These are phyloP conservation scores for Habrosyne pyritoides DNA, from an alignment of 2,888 invertebrate species.

Conservation along the genomic window DNA sequence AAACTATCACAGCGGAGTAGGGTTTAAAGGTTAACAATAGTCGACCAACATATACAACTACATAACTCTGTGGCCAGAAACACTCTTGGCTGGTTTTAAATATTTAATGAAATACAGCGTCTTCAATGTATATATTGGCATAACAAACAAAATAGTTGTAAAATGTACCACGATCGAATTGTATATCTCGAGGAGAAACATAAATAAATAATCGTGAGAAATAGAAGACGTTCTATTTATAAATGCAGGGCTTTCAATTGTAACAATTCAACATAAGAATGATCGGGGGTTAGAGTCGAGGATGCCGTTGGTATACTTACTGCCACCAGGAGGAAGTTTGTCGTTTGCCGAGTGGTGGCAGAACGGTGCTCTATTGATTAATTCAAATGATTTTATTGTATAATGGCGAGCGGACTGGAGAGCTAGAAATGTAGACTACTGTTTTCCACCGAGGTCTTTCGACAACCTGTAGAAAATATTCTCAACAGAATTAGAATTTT, in stretches of 20 bases:
- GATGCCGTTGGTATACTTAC: constrained; percentile 23
- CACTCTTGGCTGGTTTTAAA: too few relatives aligned
- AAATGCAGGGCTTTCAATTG: constrained; percentile 30
- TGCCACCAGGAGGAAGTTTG: constrained; percentile 54
- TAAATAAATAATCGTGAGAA: constrained; percentile 37
- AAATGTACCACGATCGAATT: background rate
- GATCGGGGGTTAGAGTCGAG: constrained; percentile 33
- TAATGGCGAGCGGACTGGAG: constrained; percentile 60
- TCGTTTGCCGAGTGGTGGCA: constrained; percentile 62
- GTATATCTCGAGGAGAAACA: background rate
- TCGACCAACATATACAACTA: too few relatives aligned
- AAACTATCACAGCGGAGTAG: too few relatives aligned
- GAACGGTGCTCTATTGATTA: constrained; percentile 78
- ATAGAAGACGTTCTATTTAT: constrained; percentile 33
- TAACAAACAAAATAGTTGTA: background rate
- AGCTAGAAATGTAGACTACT: constrained; percentile 41
- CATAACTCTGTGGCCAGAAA: too few relatives aligned
- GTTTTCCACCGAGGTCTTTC: background rate
- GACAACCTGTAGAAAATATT: background rate
- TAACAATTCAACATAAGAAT: constrained; percentile 35
- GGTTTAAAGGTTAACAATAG: too few relatives aligned
- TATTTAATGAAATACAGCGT: too few relatives aligned
- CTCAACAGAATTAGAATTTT: too few relatives aligned
- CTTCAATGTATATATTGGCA: too few relatives aligned
- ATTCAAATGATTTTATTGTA: constrained; percentile 78